These are phyloP conservation scores for Vannuccia rotundouncinata DNA, from an alignment of 2,888 invertebrate genomes.

Conservation along the genomic window DNA sequence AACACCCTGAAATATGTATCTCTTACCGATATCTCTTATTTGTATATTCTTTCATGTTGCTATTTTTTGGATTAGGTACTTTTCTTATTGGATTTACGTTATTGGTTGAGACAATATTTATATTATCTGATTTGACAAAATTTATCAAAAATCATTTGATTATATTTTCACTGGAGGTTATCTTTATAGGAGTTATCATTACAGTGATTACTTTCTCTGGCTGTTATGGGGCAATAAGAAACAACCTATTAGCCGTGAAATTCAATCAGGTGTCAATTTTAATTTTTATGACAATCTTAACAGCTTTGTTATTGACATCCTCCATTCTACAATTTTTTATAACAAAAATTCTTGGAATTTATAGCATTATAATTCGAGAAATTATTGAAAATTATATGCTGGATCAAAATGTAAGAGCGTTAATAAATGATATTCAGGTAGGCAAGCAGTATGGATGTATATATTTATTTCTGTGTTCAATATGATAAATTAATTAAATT, in stretches of 20 bases:
- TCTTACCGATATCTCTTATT: no score
- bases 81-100: no score
- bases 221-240: not conserved
- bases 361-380: not conserved
- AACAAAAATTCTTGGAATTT: not conserved
- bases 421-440: not conserved
- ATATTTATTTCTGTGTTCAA: no score
- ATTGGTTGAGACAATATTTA: no score
- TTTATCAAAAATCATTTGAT: not conserved
- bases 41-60: no score
- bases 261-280: not conserved
- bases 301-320: not conserved
- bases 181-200: not conserved
- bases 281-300: not conserved
- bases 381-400: not conserved
- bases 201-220: not conserved
- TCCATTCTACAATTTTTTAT: not conserved
- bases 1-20: no score
- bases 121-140: no score
- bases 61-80: no score
- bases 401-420: not conserved
- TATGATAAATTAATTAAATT: no score
- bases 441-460: no score
- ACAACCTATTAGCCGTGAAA: not conserved
- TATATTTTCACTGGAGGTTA: not conserved